Base-by-base conservation (phyloP, 2,797 vertebrate species). In the Labeo calbasu region DNA sequence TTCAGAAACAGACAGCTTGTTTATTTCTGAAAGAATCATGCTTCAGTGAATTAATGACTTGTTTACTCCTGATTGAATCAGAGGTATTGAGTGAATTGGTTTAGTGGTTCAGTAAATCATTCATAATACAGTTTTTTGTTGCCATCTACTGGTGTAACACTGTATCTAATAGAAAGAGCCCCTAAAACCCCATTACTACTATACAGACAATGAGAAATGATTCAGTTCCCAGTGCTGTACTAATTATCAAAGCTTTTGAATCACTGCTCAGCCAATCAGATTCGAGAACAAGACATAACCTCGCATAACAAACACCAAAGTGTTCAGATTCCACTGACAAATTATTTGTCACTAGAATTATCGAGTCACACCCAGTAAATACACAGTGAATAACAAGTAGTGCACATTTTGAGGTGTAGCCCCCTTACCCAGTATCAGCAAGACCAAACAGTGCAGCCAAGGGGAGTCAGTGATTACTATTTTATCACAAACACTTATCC, bases 391-490 rank as follows among this genome's bases (percentile, higher is more conserved):
- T 23, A 43, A 23, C 13, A 77, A 77, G 13, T 17, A 59, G 73
- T 11, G 71, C 57, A 57, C 8, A 21, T 70, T 28, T 57, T 8
- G 76, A 65, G 77, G 32, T 32, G 23, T n/a, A 23, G 11, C 51
- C 46, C 23, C 25, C 25, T 28, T 28, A 19, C 4, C 36, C 7
- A 75, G 50, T 77, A 81, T 71, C 32, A 84, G 17, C 61, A 73
- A 48, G 19, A 43, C 23, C 83, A 83, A 82, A 77, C 81, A 75
- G 73, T 10, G n/a, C 70, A 89, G 81, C 88, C 89, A 86, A 88
- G 87, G 88, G 86, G 55, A 21, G 71, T 88, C 83, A 92, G 92
- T 92, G 85, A 91, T 69, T 89, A 88, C 71, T 88, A 90, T 91
- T 91, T 91, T 68, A 81, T 63, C 59, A 32, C 70, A 81, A 77